Evolutionary conservation across 2,888 invertebrate species (phyloP).

Genomic region (Lithodes maja): DNA sequence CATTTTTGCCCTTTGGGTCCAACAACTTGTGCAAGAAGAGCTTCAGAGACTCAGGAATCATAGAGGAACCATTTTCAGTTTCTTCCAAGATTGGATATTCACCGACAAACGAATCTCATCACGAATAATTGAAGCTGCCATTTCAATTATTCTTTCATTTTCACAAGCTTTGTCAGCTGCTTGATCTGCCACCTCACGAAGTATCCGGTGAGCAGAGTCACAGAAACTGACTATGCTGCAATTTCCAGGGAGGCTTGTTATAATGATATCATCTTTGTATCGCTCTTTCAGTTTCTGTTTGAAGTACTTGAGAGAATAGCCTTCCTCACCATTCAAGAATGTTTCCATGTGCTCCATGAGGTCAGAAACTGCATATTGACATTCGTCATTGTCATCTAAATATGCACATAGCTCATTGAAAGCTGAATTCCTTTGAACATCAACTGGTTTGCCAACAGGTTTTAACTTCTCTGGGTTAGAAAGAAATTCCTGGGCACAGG

Average conservation of each 20-base stretch:
- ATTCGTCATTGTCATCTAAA: constrained; percentile 39
- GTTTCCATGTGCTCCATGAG: constrained; percentile 39
- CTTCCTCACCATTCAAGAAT: constrained; percentile 27
- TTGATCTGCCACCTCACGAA: constrained; percentile 21
- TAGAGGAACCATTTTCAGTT: neutral
- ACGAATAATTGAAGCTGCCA: constrained; percentile 22
- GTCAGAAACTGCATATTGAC: constrained; percentile 26
- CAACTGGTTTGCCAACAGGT: constrained; percentile 8
- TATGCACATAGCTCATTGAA: constrained; percentile 31
- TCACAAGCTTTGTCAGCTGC: constrained; percentile 21
- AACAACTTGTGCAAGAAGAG: constrained; percentile 1
- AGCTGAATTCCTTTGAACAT: constrained; percentile 8
- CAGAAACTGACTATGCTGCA: constrained; percentile 33
- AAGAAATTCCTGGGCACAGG: constrained; percentile 34
- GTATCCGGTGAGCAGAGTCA: constrained; percentile 29
- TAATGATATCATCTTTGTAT: constrained; percentile 26
- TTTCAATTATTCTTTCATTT: constrained; percentile 26
- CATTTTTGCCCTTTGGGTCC: constrained; percentile 19
- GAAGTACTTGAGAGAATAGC: constrained; percentile 31
- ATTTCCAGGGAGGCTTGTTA: constrained; percentile 41
- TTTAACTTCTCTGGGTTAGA: constrained; percentile 11
- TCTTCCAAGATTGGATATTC: constrained; percentile 19
- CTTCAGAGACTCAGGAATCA: constrained; percentile 34
- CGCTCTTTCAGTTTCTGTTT: constrained; percentile 37
- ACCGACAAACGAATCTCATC: constrained; percentile 11